phyloP scores from a whole-genome alignment of 2,797 vertebrate species.

The Podarcis siculus region DNA sequence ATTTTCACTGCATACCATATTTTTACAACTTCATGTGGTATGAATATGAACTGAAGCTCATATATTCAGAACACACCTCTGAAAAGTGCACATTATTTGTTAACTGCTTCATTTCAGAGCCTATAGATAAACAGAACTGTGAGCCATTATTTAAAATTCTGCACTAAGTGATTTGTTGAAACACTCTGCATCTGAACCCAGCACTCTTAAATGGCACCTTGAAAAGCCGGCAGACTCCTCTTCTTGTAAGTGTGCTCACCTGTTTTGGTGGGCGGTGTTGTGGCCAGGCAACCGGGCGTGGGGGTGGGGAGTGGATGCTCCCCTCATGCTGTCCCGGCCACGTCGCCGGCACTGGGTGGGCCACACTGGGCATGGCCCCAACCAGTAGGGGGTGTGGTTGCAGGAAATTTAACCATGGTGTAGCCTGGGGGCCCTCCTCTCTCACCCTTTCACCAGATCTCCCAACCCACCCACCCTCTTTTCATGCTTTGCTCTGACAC shows the following conservation, averaged over 20 bases:
- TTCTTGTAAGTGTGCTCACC: constrained; percentile 26
- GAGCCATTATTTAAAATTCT: constrained; percentile 56
- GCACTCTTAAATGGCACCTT: constrained; percentile 60
- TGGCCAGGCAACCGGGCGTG: too few relatives aligned
- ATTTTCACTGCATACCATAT: background rate
- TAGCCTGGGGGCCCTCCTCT: too few relatives aligned
- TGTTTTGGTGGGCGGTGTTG: too few relatives aligned
- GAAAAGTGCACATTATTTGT: background rate
- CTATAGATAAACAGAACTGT: constrained; percentile 61
- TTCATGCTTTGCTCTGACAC: too few relatives aligned
- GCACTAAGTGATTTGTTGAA: constrained; percentile 61
- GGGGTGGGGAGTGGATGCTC: too few relatives aligned
- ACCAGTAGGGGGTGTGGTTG: too few relatives aligned
- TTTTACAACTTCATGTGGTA: background rate
- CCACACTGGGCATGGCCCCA: too few relatives aligned
- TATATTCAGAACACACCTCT: background rate
- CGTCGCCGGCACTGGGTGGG: too few relatives aligned
- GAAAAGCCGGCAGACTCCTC: constrained; percentile 34
- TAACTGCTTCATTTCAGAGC: constrained; percentile 29
- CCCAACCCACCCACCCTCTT: too few relatives aligned
- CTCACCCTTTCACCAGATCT: too few relatives aligned
- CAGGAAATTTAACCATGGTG: too few relatives aligned
- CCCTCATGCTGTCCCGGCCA: too few relatives aligned
- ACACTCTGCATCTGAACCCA: constrained; percentile 28
- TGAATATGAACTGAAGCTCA: background rate